Evolutionary conservation across 1,140 invertebrate genomes (phyloP), one percentile per base, ranked within the genome.

Genomic region (Papilio glaucus): DNA sequence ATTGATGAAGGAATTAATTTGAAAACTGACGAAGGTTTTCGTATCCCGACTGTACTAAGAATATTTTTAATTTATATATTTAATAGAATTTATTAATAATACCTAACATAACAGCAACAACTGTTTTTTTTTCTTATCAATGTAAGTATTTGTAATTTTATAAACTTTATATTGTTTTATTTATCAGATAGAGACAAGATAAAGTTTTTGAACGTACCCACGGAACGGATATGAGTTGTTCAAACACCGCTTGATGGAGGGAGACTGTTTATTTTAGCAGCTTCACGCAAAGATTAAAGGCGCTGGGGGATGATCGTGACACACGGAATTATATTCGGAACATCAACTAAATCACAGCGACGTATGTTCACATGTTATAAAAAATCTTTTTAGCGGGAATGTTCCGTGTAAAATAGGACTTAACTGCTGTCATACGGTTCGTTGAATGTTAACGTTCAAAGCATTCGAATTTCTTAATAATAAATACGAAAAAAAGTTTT

Each of bases 271-370:
- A 74, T 82, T 86, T 81, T 74, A 78, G 63, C 74, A 84, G 33
- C 85, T 82, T 82, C 78, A 71, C 71, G 67, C 42, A 13, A 73
- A 81, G 81, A 82, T 82, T 83, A 85, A 83, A 86, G 77, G 73
- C 65, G 57, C 68, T 60, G 72, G 68, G 69, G 71, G 72, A 57
- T 67, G 61, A 49, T 62, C 68, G 18, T 61, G 38, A 39, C 45
- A 53, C 67, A 65, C 45, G 37, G 53, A 71, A 77, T 72, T 77
- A 73, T 70, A 71, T 77, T 29, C 72, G 73, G 70, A 75, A 74
- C 73, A 67, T 63, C 62, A 70, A 73, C 49, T 77, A 74, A 79
- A 73, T 77, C 78, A 76, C 73, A 71, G 73, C 71, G 61, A 65
- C 37, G 63, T 73, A 71, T 68, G 76, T 75, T 73, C 21, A 33